Conservation (phyloP, 2,888 invertebrate species). For the Agrypnus murinus region DNA sequence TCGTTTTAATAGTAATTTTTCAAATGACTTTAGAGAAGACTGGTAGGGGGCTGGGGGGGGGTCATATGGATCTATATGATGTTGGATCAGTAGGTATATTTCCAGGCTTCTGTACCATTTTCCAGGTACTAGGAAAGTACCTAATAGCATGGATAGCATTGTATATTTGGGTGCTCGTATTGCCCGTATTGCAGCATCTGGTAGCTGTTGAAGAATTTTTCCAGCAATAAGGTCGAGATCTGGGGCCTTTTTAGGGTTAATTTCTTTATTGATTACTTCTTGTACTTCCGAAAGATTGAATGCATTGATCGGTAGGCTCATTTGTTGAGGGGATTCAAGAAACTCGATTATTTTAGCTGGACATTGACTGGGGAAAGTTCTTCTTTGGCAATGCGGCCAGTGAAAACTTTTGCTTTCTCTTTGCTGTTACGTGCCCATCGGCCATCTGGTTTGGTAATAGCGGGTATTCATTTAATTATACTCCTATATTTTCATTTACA, state of each 20-base stretch:
- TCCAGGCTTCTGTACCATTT: background rate
- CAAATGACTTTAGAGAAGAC: no score
- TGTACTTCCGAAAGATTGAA: background rate
- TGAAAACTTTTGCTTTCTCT: no score
- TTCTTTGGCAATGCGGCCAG: no score
- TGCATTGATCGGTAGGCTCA: slow-evolving; percentile 5
- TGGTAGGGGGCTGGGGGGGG: background rate
- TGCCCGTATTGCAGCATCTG: slow-evolving; percentile 1
- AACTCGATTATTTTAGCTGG: slow-evolving; percentile 5
- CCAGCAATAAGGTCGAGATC: slow-evolving; percentile 9
- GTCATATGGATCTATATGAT: background rate
- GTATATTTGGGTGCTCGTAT: slow-evolving; percentile 22
- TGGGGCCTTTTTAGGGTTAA: no score
- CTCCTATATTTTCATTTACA: no score
- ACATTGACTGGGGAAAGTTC: no score
- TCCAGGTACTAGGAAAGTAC: background rate
- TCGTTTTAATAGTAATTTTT: no score
- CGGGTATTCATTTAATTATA: no score
- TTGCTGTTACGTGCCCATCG: no score
- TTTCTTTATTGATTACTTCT: slow-evolving; percentile 4
- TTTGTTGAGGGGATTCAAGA: slow-evolving; percentile 4
- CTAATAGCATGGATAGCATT: slow-evolving; percentile 19
- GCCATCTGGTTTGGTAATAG: no score
- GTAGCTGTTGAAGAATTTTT: slow-evolving; percentile 17
- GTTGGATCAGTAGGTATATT: background rate